phyloP scores from a whole-genome alignment of 1,140 invertebrate species.

The Drosophila bipectinata region DNA sequence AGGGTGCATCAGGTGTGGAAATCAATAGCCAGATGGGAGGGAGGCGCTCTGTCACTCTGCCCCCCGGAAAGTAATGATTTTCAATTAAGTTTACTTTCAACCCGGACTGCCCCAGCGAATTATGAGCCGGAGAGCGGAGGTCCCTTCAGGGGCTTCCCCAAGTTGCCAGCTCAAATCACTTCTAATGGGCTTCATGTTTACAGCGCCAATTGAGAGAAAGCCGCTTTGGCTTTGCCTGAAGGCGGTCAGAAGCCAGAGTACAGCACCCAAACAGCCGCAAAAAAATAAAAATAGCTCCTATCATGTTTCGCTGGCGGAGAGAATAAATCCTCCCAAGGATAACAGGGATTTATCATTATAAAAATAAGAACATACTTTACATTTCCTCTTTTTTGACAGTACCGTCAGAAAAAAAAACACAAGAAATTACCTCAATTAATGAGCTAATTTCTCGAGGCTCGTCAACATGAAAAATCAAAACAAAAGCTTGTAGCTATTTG shows the following conservation, averaged over 20 bases:
- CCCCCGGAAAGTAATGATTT: constrained; percentile 65
- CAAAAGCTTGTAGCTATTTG: constrained; percentile 80
- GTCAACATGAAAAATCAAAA: constrained; percentile 57
- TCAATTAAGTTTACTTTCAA: constrained; percentile 72
- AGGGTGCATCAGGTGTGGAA: constrained; percentile 73
- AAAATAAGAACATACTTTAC: neutral
- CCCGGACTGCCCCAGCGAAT: constrained; percentile 42
- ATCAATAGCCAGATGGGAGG: constrained; percentile 61
- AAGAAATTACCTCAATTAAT: constrained; percentile 78
- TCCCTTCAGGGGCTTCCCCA: constrained; percentile 71
- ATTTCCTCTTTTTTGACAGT: neutral
- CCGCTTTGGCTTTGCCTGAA: constrained; percentile 68
- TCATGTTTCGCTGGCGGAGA: constrained; percentile 52
- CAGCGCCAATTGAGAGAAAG: constrained; percentile 82
- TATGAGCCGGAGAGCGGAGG: constrained; percentile 46
- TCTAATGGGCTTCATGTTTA: constrained; percentile 83
- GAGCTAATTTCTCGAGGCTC: constrained; percentile 50
- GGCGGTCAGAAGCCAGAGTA: constrained; percentile 38
- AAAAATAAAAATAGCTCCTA: constrained; percentile 24
- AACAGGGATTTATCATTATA: neutral
- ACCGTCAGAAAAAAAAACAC: constrained; percentile 22
- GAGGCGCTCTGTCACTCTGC: neutral
- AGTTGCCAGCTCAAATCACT: constrained; percentile 77
- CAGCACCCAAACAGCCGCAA: constrained; percentile 49
- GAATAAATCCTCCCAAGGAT: neutral